Conservation (phyloP, 2,888 invertebrate genomes). For the Eumacrocentrus americanus region DNA sequence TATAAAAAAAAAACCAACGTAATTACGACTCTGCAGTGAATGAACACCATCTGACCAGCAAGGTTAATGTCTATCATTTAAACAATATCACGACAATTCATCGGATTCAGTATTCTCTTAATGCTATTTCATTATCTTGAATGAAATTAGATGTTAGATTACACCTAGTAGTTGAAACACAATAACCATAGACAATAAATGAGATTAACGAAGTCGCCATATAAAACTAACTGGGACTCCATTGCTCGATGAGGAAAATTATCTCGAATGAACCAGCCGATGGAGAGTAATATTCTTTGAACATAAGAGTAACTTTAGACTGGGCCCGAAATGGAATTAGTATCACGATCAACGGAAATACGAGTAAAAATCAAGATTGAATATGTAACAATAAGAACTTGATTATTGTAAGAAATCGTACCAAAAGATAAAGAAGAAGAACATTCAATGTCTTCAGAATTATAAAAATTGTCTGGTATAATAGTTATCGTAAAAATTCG, state of each 20-base stretch:
- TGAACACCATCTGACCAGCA: neutral
- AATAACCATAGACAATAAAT: neutral
- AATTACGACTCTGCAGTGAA: neutral
- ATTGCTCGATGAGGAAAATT: neutral
- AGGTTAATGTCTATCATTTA: neutral
- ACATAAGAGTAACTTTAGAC: neutral
- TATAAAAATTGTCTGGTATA: slow-evolving; percentile 16
- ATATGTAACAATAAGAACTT: slow-evolving; percentile 32
- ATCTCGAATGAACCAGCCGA: neutral
- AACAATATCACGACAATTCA: slow-evolving; percentile 2
- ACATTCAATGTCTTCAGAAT: slow-evolving; percentile 11
- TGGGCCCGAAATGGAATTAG: neutral
- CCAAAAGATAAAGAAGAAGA: neutral
- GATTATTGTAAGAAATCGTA: slow-evolving; percentile 30
- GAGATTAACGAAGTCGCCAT: neutral
- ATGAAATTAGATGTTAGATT: neutral
- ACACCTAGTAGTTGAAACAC: neutral
- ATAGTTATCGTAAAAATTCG: neutral
- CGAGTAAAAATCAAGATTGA: slow-evolving; percentile 25
- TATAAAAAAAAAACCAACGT: slow-evolving; percentile 8
- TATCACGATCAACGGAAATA: slow-evolving; percentile 27
- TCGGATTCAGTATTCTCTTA: neutral
- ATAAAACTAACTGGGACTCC: neutral
- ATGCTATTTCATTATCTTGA: neutral
- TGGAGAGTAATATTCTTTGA: neutral